These are phyloP conservation scores for Chionomys nivalis DNA, from an alignment of 2,113 vertebrate species.

Conservation along the genomic window DNA sequence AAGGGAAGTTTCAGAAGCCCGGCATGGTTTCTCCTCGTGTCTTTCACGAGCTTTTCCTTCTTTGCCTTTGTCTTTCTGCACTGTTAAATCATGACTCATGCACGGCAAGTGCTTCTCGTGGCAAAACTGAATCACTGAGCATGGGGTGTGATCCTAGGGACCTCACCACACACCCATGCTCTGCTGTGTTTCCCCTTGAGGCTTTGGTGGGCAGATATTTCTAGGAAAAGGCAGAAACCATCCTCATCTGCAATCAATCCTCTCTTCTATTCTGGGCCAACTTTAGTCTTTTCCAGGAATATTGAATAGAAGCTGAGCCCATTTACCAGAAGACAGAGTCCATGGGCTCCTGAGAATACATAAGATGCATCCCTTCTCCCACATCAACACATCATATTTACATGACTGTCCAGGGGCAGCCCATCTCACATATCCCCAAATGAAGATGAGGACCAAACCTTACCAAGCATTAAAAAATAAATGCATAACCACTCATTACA, in stretches of 20 bases:
- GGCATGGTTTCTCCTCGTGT: neutral
- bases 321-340: neutral
- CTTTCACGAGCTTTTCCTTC: rapidly evolving
- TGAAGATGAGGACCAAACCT: neutral
- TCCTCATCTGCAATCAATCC: neutral
- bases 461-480: neutral
- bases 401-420: rapidly evolving
- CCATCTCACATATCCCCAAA: neutral
- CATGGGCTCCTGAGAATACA: neutral
- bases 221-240: neutral
- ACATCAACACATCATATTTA: neutral
- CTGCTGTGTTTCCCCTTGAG: neutral
- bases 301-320: neutral
- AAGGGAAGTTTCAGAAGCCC: rapidly evolving
- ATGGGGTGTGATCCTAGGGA: neutral
- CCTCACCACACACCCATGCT: neutral
- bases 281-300: neutral
- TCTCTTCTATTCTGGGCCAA: rapidly evolving
- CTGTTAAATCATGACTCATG: neutral
- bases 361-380: rapidly evolving
- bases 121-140: neutral
- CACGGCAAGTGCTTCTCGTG: neutral
- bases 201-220: neutral
- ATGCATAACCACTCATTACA: rapidly evolving
- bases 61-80: neutral